phyloP scores from a whole-genome alignment of 2,113 vertebrate genomes.

The Perognathus longimembris region DNA sequence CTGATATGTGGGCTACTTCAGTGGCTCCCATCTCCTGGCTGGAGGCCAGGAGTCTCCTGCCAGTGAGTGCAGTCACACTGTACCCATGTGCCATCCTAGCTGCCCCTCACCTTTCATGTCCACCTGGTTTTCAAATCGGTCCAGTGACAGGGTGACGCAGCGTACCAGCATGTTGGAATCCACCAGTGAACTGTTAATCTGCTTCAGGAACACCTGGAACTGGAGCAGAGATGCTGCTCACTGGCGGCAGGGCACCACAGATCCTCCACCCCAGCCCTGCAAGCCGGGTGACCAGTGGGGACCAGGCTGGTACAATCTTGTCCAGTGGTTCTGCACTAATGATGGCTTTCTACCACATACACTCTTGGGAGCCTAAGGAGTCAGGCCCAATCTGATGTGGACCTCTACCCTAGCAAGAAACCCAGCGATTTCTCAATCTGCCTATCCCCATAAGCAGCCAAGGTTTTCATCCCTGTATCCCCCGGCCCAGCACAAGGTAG shows the following conservation, averaged over 20 bases:
- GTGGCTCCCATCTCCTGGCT: background rate
- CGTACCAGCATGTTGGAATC: slow-evolving; percentile 99
- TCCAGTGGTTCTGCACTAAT: background rate
- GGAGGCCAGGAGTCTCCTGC: background rate
- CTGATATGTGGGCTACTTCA: background rate
- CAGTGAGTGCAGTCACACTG: fast-evolving
- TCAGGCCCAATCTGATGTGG: background rate
- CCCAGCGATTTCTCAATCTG: too few relatives aligned
- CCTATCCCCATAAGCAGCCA: background rate
- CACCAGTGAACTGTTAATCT: slow-evolving; percentile 98
- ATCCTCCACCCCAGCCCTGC: background rate
- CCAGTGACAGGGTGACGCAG: slow-evolving; percentile 96
- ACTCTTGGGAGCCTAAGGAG: background rate
- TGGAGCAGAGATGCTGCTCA: slow-evolving; percentile 74
- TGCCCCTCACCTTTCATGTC: slow-evolving; percentile 87
- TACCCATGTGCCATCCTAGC: fast-evolving
- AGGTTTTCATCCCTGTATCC: background rate
- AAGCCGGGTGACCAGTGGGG: too few relatives aligned
- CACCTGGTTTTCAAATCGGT: slow-evolving; percentile 95
- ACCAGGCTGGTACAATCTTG: background rate
- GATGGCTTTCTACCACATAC: background rate
- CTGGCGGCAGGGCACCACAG: fast-evolving
- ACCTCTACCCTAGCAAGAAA: background rate
- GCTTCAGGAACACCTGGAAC: slow-evolving; percentile 98
- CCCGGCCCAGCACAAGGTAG: background rate